These are phyloP conservation scores for Lutraria lutraria DNA, from an alignment of 2,888 invertebrate genomes.

Conservation along the genomic window DNA sequence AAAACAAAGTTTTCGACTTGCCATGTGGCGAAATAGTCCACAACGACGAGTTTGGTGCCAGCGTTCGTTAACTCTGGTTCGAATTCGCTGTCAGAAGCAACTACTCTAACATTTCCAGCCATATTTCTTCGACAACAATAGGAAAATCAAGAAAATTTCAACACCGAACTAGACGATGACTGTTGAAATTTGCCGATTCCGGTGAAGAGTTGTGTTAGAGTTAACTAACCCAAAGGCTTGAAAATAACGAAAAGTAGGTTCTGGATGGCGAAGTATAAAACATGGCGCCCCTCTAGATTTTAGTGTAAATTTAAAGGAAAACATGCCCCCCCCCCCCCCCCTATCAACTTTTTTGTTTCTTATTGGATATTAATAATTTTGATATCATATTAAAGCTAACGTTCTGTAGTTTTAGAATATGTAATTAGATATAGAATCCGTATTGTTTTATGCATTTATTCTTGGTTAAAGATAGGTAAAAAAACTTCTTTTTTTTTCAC, in stretches of 20 bases:
- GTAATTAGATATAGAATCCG: too few species aligned
- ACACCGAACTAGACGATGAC: constrained; percentile 1
- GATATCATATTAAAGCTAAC: too few species aligned
- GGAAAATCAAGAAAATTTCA: neutral
- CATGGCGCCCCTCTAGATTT: too few species aligned
- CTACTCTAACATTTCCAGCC: constrained; percentile 74
- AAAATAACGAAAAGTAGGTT: neutral
- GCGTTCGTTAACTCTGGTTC: constrained; percentile 94
- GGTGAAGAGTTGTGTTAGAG: constrained; percentile 10
- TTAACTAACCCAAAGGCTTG: neutral
- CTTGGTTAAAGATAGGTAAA: too few species aligned
- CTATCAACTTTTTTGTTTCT: too few species aligned
- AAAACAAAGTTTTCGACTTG: constrained; percentile 87
- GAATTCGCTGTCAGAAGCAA: constrained; percentile 92
- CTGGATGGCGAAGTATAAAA: too few species aligned
- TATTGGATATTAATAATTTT: too few species aligned
- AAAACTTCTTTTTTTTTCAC: too few species aligned
- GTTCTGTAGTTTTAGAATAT: too few species aligned
- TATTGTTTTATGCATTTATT: too few species aligned
- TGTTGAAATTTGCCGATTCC: constrained; percentile 47
- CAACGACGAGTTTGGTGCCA: constrained; percentile 95
- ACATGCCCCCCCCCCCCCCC: too few species aligned
- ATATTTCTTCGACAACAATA: constrained; percentile 33
- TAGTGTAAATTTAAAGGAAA: too few species aligned
- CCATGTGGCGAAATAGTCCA: constrained; percentile 98